Evolutionary conservation across 1,140 invertebrate species (phyloP).

Genomic region (Drosophila teissieri): DNA sequence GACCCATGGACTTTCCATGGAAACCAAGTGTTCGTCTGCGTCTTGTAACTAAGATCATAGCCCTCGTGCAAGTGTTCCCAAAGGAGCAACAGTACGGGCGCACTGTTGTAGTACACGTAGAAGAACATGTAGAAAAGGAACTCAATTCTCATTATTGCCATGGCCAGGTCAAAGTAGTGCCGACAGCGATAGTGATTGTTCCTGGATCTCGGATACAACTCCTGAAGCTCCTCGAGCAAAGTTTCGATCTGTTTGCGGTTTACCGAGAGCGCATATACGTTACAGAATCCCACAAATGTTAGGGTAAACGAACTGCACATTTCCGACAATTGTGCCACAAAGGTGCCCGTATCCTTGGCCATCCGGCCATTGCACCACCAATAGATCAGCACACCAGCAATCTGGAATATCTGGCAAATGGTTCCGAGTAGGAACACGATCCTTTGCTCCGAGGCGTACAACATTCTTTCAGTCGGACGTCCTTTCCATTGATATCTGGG

Average conservation of each 20-base stretch:
- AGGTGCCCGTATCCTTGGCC: background rate
- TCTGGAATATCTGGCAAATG: conserved; percentile 58
- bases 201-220: conserved; percentile 27
- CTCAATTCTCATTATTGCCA: conserved; percentile 46
- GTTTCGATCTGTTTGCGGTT: conserved; percentile 39
- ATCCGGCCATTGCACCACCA: conserved; percentile 27
- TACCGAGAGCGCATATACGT: conserved; percentile 53
- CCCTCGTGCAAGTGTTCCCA: conserved; percentile 39
- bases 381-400: conserved; percentile 57
- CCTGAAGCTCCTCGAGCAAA: conserved; percentile 53
- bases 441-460: background rate
- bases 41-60: conserved; percentile 34
- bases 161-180: conserved; percentile 45
- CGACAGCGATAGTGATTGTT: conserved; percentile 28
- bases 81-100: conserved; percentile 49
- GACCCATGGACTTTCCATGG: conserved; percentile 56
- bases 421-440: conserved; percentile 42
- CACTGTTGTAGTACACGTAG: conserved; percentile 52
- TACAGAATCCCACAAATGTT: conserved; percentile 37
- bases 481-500: conserved; percentile 34
- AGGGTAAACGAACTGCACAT: conserved; percentile 58
- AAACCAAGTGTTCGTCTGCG: conserved; percentile 75
- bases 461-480: background rate
- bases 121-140: conserved; percentile 53
- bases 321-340: conserved; percentile 55